Evolutionary conservation across 1,140 invertebrate species (phyloP).

Genomic region (Brachionus sp.): DNA sequence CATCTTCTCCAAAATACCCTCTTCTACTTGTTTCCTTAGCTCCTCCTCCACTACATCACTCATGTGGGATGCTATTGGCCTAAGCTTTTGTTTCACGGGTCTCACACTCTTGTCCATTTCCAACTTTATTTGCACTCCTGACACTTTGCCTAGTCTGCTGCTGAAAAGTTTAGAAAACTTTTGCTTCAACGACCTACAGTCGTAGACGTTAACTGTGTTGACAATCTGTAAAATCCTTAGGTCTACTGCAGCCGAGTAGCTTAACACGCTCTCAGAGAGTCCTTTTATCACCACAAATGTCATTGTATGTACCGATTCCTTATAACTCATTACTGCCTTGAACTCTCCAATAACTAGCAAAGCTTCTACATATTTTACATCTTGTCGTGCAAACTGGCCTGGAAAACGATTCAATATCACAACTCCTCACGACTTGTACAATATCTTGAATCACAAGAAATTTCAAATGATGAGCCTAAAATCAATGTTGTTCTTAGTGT

Average conservation of each 20-base stretch:
- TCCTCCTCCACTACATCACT: neutral
- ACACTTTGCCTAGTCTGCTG: neutral
- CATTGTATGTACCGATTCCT: neutral
- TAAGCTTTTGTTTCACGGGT: neutral
- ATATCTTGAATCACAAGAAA: no score
- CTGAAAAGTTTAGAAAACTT: neutral
- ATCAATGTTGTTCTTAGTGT: no score
- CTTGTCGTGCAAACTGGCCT: no score
- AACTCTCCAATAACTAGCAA: slow-evolving; percentile 6
- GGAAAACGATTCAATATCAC: neutral
- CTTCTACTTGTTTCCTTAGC: neutral
- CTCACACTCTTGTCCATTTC: neutral
- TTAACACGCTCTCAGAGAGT: neutral
- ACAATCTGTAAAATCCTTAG: neutral
- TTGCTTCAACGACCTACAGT: neutral
- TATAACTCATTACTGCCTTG: neutral
- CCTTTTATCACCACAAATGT: neutral
- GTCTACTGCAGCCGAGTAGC: neutral
- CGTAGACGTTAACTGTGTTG: neutral
- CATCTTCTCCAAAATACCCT: neutral
- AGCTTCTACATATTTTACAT: neutral
- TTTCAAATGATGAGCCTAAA: no score
- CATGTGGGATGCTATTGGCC: neutral
- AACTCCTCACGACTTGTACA: no score
- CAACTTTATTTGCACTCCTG: neutral